Percentiles rank a stretch among this genome's conserved stretches.
Conservation (phyloP, 30 jellyfish, hydroid and myxozoan genomes). For the Morbakka virulenta region DNA sequence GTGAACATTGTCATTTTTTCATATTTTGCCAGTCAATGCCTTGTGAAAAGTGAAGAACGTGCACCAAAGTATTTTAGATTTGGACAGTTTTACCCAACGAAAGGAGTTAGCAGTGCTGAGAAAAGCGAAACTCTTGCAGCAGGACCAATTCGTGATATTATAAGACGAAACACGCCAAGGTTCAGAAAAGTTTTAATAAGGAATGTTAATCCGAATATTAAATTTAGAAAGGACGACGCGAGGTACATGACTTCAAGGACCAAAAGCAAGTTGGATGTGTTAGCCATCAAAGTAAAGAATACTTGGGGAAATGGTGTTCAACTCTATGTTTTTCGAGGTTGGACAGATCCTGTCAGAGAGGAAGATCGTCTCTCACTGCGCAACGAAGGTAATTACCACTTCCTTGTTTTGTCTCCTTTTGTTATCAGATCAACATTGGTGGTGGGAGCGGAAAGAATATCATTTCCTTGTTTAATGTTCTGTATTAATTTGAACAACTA, state of each 20-base stretch:
- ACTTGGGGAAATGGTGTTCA: conserved; percentile 46
- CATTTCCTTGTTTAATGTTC: too few species aligned
- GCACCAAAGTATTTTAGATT: conserved; percentile 6
- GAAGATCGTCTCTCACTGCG: conserved; percentile 72
- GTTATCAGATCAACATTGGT: too few species aligned
- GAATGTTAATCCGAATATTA: conserved; percentile 55
- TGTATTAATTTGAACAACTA: too few species aligned
- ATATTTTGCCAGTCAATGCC: too few species aligned
- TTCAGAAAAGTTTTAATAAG: conserved; percentile 77
- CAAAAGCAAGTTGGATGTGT: conserved; percentile 76
- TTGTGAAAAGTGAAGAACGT: too few species aligned
- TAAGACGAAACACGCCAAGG: conserved; percentile 79
- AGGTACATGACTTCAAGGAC: conserved; percentile 94
- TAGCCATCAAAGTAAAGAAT: conserved; percentile 72
- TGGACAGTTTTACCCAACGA: conserved; percentile 75
- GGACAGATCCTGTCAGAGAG: conserved; percentile 86
- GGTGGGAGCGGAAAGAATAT: too few species aligned
- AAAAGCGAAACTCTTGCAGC: conserved; percentile 64
- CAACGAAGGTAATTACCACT: conserved; percentile 87
- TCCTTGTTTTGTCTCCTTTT: too few species aligned
- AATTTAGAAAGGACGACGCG: conserved; percentile 61
- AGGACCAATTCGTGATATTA: conserved; percentile 83
- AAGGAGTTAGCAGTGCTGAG: conserved; percentile 34
- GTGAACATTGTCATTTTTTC: too few species aligned
- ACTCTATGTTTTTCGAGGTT: conserved; percentile 64